Base-by-base conservation (phyloP, 2,797 vertebrate genomes). In the Amphiprion clarkii region DNA sequence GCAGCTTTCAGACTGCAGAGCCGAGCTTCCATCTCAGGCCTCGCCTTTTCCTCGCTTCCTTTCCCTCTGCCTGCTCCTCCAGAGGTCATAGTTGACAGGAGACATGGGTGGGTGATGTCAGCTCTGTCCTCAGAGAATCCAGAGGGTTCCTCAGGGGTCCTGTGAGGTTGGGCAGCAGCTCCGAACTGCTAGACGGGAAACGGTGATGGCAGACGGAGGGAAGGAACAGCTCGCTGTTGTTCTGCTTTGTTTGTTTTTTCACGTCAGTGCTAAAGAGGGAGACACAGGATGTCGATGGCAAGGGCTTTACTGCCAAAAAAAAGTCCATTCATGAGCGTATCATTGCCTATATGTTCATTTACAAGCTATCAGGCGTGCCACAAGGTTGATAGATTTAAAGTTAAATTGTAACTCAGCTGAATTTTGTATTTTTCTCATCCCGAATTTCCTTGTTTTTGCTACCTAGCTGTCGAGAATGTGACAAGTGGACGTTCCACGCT, bases 1-100 rank as follows among this genome's bases (percentile, higher is more conserved):
- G 61, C 71, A 62, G 71, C 57, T 51, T 81, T 77, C 40, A 23
- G 44, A 81, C 67, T 73, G 40, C 78, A 76, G 71, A 85, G 44
- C 64, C 25, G 39, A 52, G 56, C 73, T 70, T 69, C 76, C 70
- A 78, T 84, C 36, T 55, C 7, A 39, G 60, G 64, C 71, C 69
- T 65, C 75, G 70, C 42, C 60, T 82, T 86, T 87, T 63, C 73
- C 79, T 80, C 69, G 71, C 65, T 76, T 42, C 44, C 10, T 46
- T 60, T 72, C 68, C 51, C 33, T 78, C 17, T 9, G 27, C 33
- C 58, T 57, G 53, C 36, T 80, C 69, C 65, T 67, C 52, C 42
- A 70, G 87, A 87, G 88, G 89, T 91, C 83, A 87, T 36, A 88
- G 89, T 88, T 92, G 88, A 89, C 81, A 84, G 88, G 85, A 91